These are phyloP conservation scores for Baronia brevicornis DNA, from an alignment of 2,888 invertebrate species.

Conservation along the genomic window DNA sequence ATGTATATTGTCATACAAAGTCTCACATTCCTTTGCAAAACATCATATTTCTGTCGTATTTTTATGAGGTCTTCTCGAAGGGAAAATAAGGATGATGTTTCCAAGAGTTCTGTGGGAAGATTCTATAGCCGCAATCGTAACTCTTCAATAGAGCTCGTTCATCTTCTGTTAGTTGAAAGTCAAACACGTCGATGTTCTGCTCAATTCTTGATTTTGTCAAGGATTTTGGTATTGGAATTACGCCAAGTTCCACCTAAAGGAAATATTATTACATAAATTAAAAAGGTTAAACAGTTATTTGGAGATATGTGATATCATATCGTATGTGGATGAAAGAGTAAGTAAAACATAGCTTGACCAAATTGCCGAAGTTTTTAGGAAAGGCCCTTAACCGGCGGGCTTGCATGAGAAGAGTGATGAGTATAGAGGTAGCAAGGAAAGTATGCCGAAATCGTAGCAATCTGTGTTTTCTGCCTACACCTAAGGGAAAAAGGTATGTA, in stretches of 20 bases:
- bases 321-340: too few species aligned
- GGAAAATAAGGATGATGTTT: slow-evolving; percentile 41
- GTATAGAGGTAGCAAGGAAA: too few species aligned
- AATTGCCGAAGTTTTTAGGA: too few species aligned
- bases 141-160: slow-evolving; percentile 23
- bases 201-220: slow-evolving; percentile 41
- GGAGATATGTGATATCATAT: too few species aligned
- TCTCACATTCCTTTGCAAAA: neutral
- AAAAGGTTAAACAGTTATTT: too few species aligned
- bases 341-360: too few species aligned
- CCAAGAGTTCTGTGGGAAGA: slow-evolving; percentile 38
- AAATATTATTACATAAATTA: neutral
- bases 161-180: slow-evolving; percentile 32
- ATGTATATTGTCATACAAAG: too few species aligned
- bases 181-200: slow-evolving; percentile 44
- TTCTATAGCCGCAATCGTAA: slow-evolving; percentile 39
- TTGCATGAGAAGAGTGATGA: too few species aligned
- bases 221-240: slow-evolving; percentile 50
- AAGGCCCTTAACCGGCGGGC: too few species aligned
- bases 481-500: too few species aligned
- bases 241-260: slow-evolving; percentile 43
- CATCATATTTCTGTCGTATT: neutral
- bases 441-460: too few species aligned
- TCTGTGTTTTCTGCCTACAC: too few species aligned
- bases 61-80: slow-evolving; percentile 27